Percentiles rank a stretch among this genome's conserved stretches.
phyloP scores from a whole-genome alignment of 2,888 invertebrate species.

The Drosophila anomalipes region DNA sequence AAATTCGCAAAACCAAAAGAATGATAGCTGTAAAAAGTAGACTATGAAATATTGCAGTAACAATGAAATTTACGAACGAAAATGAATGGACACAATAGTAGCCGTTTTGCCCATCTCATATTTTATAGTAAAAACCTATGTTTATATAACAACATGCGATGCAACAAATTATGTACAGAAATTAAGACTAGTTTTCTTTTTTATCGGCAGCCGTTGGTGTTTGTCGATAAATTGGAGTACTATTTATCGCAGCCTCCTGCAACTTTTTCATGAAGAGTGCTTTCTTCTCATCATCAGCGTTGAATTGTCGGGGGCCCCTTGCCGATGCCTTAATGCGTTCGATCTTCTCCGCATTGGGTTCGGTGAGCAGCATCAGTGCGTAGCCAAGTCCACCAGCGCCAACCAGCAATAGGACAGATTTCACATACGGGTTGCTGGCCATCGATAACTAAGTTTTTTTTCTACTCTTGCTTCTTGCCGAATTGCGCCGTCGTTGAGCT shows the following conservation, averaged over 20 bases:
- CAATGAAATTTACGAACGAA: neutral
- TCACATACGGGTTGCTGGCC: conserved; percentile 83
- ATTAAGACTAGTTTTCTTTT: conserved; percentile 51
- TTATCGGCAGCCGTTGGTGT: conserved; percentile 34
- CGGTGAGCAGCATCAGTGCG: conserved; percentile 87
- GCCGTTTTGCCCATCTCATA: too few relatives aligned
- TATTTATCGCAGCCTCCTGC: conserved; percentile 70
- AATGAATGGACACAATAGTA: neutral
- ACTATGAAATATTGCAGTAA: neutral
- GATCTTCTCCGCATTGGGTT: conserved; percentile 86
- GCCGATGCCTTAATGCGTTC: conserved; percentile 74
- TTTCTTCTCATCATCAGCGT: conserved; percentile 78
- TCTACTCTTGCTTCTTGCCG: conserved; percentile 51
- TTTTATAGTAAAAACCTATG: conserved; percentile 21
- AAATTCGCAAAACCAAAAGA: neutral
- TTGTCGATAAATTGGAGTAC: conserved; percentile 68
- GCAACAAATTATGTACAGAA: conserved; percentile 29
- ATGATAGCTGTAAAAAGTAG: neutral
- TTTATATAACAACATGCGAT: conserved; percentile 27
- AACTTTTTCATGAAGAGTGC: conserved; percentile 79
- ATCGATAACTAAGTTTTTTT: conserved; percentile 61
- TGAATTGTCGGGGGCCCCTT: conserved; percentile 38
- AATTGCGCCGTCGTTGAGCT: conserved; percentile 52
- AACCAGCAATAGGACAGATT: conserved; percentile 87
- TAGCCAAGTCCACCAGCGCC: conserved; percentile 88